Evolutionary conservation across 1,140 invertebrate genomes (phyloP).

Genomic region (Bombus confusus): DNA sequence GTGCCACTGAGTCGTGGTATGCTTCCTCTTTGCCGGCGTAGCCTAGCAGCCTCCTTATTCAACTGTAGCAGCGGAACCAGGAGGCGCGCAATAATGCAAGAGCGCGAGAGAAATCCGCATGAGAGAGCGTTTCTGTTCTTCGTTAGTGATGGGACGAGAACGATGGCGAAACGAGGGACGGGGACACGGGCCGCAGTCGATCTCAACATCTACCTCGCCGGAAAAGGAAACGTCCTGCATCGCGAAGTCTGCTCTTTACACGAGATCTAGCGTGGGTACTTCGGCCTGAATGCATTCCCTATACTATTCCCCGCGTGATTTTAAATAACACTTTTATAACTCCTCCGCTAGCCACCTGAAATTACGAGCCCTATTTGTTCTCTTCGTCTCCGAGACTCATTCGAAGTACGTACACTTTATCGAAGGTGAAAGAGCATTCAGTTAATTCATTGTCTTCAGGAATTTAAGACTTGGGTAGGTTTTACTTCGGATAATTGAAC

Average conservation of each 20-base stretch:
- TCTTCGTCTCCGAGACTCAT: neutral
- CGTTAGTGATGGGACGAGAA: constrained; percentile 57
- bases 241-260: constrained; percentile 37
- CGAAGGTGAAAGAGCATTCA: neutral
- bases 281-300: constrained; percentile 34
- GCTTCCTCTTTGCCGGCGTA: constrained; percentile 3
- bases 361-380: constrained; percentile 13
- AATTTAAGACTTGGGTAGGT: neutral
- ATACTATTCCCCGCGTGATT: constrained; percentile 35
- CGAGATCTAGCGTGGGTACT: constrained; percentile 46
- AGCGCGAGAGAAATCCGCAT: constrained; percentile 43
- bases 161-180: neutral
- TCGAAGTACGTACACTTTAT: constrained; percentile 4
- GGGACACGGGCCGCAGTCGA: constrained; percentile 7
- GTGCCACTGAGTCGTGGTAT: constrained; percentile 32
- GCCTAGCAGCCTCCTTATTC: constrained; percentile 45
- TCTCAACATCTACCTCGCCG: constrained; percentile 56
- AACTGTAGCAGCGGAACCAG: constrained; percentile 10
- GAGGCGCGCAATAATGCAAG: constrained; percentile 39
- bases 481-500: neutral
- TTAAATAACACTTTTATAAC: constrained; percentile 48
- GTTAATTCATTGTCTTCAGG: neutral
- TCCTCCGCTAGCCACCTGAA: neutral
- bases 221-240: constrained; percentile 60
- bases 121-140: constrained; percentile 50